Base-by-base conservation (phyloP, 1,140 invertebrate genomes). In the Drosophila kohkoa region DNA sequence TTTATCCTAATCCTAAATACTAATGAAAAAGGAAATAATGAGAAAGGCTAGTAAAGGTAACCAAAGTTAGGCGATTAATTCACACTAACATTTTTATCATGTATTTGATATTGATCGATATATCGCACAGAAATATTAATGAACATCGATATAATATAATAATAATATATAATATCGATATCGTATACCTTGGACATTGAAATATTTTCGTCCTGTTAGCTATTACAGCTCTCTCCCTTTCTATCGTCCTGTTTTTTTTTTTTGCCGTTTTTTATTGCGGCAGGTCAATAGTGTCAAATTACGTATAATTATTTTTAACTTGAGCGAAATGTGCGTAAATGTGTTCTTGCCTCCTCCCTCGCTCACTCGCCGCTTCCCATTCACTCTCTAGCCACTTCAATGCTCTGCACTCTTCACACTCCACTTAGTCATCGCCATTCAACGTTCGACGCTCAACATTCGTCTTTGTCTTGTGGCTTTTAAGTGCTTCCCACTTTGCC, bases 231-330 rank as follows among this genome's bases (percentile, higher is more conserved):
- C n/a, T n/a, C 11, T 13, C 32, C 3, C 20, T 51, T 0, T n/a
- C 48, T 28, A 2, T 60, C n/a, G 13, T 43, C 8, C 45, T 8
- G 3, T 28, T 30, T n/a, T n/a, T 54, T 30, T 28, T 30, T 55
- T 13, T 32, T 1, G 25, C n/a, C 28, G 20, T 58, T 59, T 67
- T 59, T 76, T 48, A 25, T 87, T 87, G 82, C 54, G 83, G 83
- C 82, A 87, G 82, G 82, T 87, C 83, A 87, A 79, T 71, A 75
- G 82, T 87, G 83, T 88, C 74, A 74, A 82, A 86, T 82, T 82
- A 82, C 82, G 85, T 87, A 77, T 74, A 62, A 87, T 87, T 86
- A 86, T 87, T 87, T 85, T 75, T 62, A 70, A 46, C 58, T 69
- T 69, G 62, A 54, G 51, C 54, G 3, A 25, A 73, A 57, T 16